Percentiles rank a stretch among this genome's conserved stretches.
Conservation (phyloP, 2,797 vertebrate genomes). For the Chaenodraco wilsoni region DNA sequence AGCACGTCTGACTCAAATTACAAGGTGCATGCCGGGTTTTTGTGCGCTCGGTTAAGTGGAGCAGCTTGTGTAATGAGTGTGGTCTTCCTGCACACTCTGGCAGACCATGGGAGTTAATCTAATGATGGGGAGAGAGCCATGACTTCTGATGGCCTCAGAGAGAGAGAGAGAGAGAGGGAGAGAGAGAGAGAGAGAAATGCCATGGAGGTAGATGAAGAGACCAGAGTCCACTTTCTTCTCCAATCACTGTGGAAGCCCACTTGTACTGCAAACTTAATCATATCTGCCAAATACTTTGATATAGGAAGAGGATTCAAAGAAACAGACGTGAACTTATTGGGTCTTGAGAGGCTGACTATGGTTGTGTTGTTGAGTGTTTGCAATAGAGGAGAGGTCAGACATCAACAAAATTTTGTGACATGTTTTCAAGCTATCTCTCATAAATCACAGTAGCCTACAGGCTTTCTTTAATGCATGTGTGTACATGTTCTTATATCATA, state of each 20-base stretch:
- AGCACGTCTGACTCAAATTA: slow-evolving; percentile 70
- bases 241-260: slow-evolving; percentile 17
- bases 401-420: slow-evolving; percentile 32
- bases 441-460: slow-evolving; percentile 16
- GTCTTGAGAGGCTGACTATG: slow-evolving; percentile 18
- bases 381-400: slow-evolving; percentile 1
- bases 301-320: slow-evolving; percentile 18
- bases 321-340: slow-evolving; percentile 2
- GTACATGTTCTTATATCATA: slow-evolving; percentile 9
- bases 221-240: slow-evolving; percentile 21
- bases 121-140: slow-evolving; percentile 70
- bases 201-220: slow-evolving; percentile 43
- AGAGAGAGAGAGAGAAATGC: neutral
- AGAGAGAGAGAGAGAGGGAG: slow-evolving; percentile 8
- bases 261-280: slow-evolving; percentile 27
- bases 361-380: neutral
- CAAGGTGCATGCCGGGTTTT: slow-evolving; percentile 75
- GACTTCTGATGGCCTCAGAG: slow-evolving; percentile 63
- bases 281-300: slow-evolving; percentile 24
- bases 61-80: slow-evolving; percentile 71
- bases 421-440: slow-evolving; percentile 27
- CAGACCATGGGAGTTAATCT: slow-evolving; percentile 77
- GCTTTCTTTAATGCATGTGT: slow-evolving; percentile 10
- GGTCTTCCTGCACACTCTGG: slow-evolving; percentile 68
- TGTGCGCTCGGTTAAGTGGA: slow-evolving; percentile 50